Evolutionary conservation across 2,113 vertebrate genomes (phyloP).

Genomic region (Mesocricetus auratus): DNA sequence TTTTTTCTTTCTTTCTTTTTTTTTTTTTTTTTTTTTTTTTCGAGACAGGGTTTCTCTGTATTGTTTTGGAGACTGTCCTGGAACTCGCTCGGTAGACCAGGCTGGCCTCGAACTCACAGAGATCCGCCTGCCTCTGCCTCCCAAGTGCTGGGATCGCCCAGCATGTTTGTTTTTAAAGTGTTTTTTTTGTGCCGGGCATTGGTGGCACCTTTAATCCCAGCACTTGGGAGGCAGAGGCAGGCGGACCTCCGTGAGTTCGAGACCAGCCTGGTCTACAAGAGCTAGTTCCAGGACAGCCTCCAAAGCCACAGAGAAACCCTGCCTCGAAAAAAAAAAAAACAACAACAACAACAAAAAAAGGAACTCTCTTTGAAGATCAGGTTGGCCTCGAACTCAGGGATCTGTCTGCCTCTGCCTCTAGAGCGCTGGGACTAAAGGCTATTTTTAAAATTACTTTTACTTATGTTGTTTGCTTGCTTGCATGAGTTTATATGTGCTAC

Average conservation of each 20-base stretch:
- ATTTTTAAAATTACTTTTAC: background rate
- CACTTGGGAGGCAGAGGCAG: too few species aligned
- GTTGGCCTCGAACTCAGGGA: background rate
- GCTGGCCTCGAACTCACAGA: background rate
- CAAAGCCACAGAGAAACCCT: too few species aligned
- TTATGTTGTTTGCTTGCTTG: background rate
- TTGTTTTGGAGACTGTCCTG: too few species aligned
- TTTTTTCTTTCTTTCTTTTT: background rate
- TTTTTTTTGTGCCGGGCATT: too few species aligned
- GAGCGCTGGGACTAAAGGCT: background rate
- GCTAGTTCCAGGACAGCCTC: too few species aligned
- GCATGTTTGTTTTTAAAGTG: too few species aligned
- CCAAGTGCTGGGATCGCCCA: background rate
- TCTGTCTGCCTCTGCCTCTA: background rate
- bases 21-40: background rate
- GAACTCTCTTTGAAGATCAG: background rate
- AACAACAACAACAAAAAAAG: too few species aligned
- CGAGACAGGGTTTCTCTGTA: background rate
- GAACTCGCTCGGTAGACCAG: background rate
- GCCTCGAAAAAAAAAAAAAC: too few species aligned
- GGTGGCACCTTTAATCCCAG: too few species aligned
- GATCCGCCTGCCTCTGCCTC: background rate
- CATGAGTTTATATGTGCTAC: background rate
- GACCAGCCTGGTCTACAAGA: too few species aligned
- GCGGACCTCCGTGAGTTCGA: too few species aligned